Evolutionary conservation across 2,797 vertebrate species (phyloP).

Genomic region (Mus minutoides): DNA sequence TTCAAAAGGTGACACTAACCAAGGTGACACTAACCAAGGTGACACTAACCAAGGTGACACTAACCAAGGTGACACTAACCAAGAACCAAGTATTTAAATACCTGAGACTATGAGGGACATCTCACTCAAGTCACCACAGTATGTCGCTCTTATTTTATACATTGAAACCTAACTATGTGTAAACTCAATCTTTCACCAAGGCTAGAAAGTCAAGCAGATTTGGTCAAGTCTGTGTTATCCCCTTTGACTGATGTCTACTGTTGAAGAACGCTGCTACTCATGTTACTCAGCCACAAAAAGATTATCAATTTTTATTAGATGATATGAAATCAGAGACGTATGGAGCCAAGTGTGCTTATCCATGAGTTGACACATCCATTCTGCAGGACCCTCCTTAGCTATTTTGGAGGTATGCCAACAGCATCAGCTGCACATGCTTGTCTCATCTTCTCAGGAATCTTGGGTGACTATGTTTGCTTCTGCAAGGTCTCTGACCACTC

Average conservation of each 20-base stretch:
- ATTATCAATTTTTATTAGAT: not conserved
- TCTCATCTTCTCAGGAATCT: not conserved
- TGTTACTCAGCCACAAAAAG: not conserved
- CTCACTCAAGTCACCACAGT: not conserved
- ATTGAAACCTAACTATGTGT: not conserved
- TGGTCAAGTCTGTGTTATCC: not conserved
- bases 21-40: too few relatives aligned
- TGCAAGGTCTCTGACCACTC: not conserved
- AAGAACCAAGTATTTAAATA: not conserved
- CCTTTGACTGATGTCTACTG: not conserved
- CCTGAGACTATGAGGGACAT: not conserved
- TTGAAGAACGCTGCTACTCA: not conserved
- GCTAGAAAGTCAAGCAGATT: not conserved
- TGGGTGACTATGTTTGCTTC: not conserved
- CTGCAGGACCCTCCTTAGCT: not conserved
- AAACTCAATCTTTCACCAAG: not conserved
- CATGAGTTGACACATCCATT: not conserved
- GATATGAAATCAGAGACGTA: not conserved
- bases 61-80: not conserved
- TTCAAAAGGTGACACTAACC: not conserved
- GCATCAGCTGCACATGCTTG: not conserved
- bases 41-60: too few relatives aligned
- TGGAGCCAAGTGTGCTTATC: accelerated
- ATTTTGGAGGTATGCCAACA: not conserved
- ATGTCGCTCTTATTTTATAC: not conserved